A percentile compares a stretch with the other conserved stretches of the same genome.
phyloP scores from a whole-genome alignment of 2,888 invertebrate species.

The Anodontia alba region DNA sequence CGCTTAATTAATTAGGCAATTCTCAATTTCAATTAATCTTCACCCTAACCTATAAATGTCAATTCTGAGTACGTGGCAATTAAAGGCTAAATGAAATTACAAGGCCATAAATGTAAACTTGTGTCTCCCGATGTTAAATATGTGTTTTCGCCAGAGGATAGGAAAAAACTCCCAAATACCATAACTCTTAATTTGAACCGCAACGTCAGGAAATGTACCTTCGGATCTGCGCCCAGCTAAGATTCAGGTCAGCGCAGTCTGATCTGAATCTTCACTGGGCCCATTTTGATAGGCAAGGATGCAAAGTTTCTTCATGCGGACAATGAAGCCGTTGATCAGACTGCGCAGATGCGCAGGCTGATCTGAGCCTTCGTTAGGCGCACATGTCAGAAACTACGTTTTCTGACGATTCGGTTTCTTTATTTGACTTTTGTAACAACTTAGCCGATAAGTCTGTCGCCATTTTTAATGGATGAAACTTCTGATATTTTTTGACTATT shows the following conservation, averaged over 20 bases:
- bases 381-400: too few relatives aligned
- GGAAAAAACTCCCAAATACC: neutral
- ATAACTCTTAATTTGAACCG: constrained; percentile 24
- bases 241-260: too few relatives aligned
- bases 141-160: neutral
- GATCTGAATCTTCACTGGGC: too few relatives aligned
- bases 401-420: too few relatives aligned
- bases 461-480: constrained; percentile 19
- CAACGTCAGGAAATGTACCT: too few relatives aligned
- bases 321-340: too few relatives aligned
- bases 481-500: neutral
- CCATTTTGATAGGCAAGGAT: too few relatives aligned
- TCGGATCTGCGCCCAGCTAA: too few relatives aligned
- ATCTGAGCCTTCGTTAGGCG: too few relatives aligned
- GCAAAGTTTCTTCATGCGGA: too few relatives aligned
- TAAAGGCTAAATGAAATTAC: neutral
- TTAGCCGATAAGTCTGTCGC: constrained; percentile 30
- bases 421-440: constrained; percentile 16
- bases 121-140: neutral
- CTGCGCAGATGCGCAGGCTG: too few relatives aligned
- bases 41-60: neutral
- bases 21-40: neutral
- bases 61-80: neutral
- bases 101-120: neutral
- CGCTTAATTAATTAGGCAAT: neutral